Conservation (phyloP, 2,797 vertebrate species). For the Nyctalus aviator region DNA sequence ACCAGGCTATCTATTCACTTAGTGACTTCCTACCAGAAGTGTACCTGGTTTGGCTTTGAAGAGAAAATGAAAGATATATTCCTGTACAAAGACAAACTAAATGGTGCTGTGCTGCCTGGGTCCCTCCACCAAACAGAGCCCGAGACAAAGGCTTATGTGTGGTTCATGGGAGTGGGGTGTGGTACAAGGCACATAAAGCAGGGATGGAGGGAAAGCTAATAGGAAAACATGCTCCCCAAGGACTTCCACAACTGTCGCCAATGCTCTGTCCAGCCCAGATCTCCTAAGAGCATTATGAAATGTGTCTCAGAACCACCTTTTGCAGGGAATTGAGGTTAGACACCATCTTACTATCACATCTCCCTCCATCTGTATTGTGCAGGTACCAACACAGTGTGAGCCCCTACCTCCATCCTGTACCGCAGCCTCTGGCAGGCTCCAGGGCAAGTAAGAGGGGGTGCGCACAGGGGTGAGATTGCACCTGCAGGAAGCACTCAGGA, state of each 20-base stretch:
- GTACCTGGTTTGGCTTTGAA: slow-evolving; percentile 30
- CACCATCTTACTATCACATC: rapidly evolving
- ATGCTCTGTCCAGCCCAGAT: not conserved
- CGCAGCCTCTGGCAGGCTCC: not conserved
- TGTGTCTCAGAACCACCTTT: not conserved
- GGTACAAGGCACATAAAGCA: no score
- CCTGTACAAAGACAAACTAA: slow-evolving; percentile 37
- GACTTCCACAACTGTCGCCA: rapidly evolving
- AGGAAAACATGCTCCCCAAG: not conserved
- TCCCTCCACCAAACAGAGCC: not conserved
- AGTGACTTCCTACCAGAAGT: slow-evolving; percentile 10
- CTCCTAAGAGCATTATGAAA: not conserved
- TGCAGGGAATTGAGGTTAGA: not conserved
- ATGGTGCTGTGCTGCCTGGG: not conserved
- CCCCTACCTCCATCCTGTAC: rapidly evolving
- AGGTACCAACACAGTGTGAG: not conserved
- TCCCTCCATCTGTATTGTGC: no score
- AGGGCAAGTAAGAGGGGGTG: not conserved
- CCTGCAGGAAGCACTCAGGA: rapidly evolving
- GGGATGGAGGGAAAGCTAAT: not conserved
- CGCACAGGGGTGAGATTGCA: not conserved
- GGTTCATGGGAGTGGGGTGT: rapidly evolving
- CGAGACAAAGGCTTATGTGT: not conserved
- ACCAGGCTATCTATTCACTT: not conserved
- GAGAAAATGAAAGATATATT: slow-evolving; percentile 41